These are phyloP conservation scores for Polypterus bichir DNA, from an alignment of 2,113 vertebrate genomes.

Conservation along the genomic window DNA sequence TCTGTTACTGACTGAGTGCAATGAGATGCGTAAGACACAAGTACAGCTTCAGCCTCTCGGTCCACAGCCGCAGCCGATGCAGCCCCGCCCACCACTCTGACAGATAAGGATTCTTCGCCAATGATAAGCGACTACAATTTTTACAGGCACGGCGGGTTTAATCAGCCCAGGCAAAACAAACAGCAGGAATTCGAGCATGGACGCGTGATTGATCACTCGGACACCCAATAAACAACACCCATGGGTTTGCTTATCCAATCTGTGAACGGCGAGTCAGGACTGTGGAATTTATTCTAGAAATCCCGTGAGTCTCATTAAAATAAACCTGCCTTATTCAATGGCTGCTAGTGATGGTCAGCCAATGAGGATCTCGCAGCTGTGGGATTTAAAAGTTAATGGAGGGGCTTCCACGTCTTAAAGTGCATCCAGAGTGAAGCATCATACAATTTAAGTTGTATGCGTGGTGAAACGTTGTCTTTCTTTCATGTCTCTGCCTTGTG, in stretches of 20 bases:
- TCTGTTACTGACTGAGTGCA: conserved; percentile 27
- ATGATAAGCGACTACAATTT: conserved; percentile 17
- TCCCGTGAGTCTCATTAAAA: neutral
- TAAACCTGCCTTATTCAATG: neutral
- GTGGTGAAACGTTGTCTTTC: too few species aligned
- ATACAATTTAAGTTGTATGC: too few species aligned
- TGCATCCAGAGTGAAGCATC: too few species aligned
- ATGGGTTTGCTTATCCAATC: conserved; percentile 1
- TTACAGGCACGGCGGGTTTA: conserved; percentile 10
- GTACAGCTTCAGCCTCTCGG: conserved; percentile 47
- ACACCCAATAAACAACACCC: neutral
- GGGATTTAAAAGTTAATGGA: too few species aligned
- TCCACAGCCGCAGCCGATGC: conserved; percentile 42
- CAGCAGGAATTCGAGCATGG: neutral
- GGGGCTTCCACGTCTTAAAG: too few species aligned
- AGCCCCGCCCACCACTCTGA: conserved; percentile 55
- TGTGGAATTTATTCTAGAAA: neutral
- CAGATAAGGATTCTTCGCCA: conserved; percentile 52
- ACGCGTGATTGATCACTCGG: neutral
- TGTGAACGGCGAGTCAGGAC: conserved; percentile 3
- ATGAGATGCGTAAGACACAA: conserved; percentile 40
- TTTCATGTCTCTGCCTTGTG: too few species aligned
- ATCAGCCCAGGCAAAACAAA: conserved; percentile 2
- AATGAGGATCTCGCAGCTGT: neutral
- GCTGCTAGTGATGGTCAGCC: neutral